Evolutionary conservation across 2,113 vertebrate genomes (phyloP), one percentile per base, ranked within the genome.

Genomic region (Tragulus kanchil): DNA sequence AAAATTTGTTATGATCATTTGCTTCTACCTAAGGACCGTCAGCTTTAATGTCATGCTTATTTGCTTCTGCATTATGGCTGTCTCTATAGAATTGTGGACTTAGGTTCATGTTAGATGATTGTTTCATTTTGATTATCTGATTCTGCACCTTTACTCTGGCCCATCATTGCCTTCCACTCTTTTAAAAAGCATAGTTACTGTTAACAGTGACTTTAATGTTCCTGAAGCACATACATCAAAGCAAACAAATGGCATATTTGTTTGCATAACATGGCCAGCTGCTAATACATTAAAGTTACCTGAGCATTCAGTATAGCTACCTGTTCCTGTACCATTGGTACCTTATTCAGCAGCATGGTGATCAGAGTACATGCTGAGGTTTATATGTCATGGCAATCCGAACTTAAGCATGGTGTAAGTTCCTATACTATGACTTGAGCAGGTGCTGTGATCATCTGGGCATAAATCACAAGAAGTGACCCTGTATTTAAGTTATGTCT

Each of bases 61-160:
- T 95, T 94, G 36, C 52, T 90, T 93, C 10, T 71, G 62, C 26
- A 71, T 85, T 84, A n/a, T 96, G 81, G 14, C 17, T 88, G 13
- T 81, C 5, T 85, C 25, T 81, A 42, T 85, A 48, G 31, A 93
- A 62, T 77, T 42, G 31, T 62, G 6, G 2, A 69, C 61, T 92
- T 73, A 79, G 0, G 19, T 58, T 96, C 56, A 85, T 64, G 31
- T 91, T 48, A 67, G 48, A 75, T 83, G 45, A 56, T 54, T 3
- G 8, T 87, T 78, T 87, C n/a, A 52, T 83, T 95, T 75, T 17
- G 48, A 52, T 91, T 85, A 54, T 77, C 65, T 95, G 13, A 50
- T 92, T 86, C 19, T 93, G 19, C 11, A 64, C 12, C 81, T 94
- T 83, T 21, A 78, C 36, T 92, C 2, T 97, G 71, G 36, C 54